These are phyloP conservation scores for Melieria omissa DNA, from an alignment of 2,888 invertebrate genomes.

Conservation along the genomic window DNA sequence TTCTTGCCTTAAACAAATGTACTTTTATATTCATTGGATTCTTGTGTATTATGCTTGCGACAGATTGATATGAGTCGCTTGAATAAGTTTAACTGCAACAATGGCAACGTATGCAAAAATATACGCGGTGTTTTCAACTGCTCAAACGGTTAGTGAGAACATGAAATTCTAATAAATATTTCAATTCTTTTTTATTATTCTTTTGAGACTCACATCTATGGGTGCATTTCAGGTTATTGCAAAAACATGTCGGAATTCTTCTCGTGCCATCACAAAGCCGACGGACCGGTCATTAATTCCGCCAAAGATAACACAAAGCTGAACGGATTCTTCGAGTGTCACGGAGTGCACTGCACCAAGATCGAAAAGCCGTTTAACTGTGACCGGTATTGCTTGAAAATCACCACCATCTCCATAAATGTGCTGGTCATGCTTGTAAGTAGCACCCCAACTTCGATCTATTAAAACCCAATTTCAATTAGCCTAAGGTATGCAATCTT, in stretches of 20 bases:
- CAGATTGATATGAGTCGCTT: constrained; percentile 66
- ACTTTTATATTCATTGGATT: not conserved
- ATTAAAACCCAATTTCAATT: too few relatives aligned
- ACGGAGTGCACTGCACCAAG: constrained; percentile 71
- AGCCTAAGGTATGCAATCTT: too few relatives aligned
- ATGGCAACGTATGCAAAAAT: constrained; percentile 75
- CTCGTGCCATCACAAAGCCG: constrained; percentile 75
- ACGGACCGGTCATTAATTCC: constrained; percentile 74
- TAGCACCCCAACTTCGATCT: constrained; percentile 7
- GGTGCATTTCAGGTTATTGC: constrained; percentile 70
- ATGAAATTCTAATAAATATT: not conserved
- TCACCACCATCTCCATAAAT: constrained; percentile 71
- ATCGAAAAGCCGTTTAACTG: constrained; percentile 74
- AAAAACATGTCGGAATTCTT: constrained; percentile 75
- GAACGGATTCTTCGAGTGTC: constrained; percentile 78
- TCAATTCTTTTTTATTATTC: not conserved
- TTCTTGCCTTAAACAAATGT: not conserved
- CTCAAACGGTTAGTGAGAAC: constrained; percentile 66
- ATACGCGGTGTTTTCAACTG: constrained; percentile 80
- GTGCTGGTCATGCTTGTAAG: constrained; percentile 69
- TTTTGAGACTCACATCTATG: not conserved
- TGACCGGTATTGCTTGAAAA: constrained; percentile 76
- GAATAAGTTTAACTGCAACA: constrained; percentile 77
- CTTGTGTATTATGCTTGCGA: not conserved
- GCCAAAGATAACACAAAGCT: constrained; percentile 77